phyloP scores from a whole-genome alignment of 2,888 invertebrate genomes.

The Monochamus alternatus region DNA sequence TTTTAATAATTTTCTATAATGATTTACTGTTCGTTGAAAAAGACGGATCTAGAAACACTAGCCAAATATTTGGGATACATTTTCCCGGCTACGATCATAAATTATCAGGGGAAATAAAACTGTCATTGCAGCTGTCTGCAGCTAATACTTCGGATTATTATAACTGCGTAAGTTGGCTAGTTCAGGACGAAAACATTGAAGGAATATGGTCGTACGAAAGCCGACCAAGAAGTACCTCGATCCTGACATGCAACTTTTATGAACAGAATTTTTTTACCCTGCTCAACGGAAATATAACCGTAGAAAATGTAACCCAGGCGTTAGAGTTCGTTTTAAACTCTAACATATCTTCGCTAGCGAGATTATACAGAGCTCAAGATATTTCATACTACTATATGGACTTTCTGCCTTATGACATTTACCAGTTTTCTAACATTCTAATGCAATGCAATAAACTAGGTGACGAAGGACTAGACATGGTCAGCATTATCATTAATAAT shows the following conservation, averaged over 20 bases:
- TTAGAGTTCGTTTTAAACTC: constrained; percentile 28
- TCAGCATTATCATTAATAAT: constrained; percentile 43
- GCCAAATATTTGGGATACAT: constrained; percentile 33
- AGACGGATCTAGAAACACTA: not conserved
- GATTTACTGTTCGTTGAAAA: constrained; percentile 41
- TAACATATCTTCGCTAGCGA: constrained; percentile 26
- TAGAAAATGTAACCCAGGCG: constrained; percentile 35
- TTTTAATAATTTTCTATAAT: constrained; percentile 32
- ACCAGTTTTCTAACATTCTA: constrained; percentile 35
- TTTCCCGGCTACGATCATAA: constrained; percentile 14
- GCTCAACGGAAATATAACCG: not conserved
- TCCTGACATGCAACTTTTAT: constrained; percentile 22
- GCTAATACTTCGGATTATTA: not conserved
- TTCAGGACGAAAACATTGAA: not conserved
- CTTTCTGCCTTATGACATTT: constrained; percentile 45
- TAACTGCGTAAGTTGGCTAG: constrained; percentile 16
- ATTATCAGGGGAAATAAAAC: constrained; percentile 13
- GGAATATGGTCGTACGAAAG: constrained; percentile 14
- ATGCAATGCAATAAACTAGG: constrained; percentile 28
- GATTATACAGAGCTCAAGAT: constrained; percentile 36
- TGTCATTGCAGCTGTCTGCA: not conserved
- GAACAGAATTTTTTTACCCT: constrained; percentile 40
- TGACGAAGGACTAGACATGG: constrained; percentile 11
- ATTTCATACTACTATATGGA: constrained; percentile 41
- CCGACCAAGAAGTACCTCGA: not conserved